Evolutionary conservation across 2,797 vertebrate species (phyloP).

Genomic region (Lepilemur septentrionalis): DNA sequence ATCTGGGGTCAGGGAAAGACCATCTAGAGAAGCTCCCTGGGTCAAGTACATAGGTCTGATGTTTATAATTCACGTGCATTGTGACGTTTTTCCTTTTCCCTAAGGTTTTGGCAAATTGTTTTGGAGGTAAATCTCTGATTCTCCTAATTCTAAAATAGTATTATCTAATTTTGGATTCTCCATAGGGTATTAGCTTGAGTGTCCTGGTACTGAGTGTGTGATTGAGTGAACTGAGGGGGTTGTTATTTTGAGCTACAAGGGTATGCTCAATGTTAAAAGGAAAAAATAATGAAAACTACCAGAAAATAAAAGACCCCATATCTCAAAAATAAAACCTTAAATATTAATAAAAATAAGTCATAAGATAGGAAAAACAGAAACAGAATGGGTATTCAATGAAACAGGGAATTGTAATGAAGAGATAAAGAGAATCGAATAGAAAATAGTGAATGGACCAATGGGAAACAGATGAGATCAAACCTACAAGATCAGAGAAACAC

Average conservation of each 20-base stretch:
- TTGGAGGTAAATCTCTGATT: not conserved
- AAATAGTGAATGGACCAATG: not conserved
- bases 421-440: not conserved
- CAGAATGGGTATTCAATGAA: not conserved
- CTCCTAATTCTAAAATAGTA: not conserved
- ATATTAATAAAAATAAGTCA: not conserved
- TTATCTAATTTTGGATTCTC: not conserved
- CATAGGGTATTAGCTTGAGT: not conserved
- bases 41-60: not conserved
- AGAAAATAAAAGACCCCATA: not conserved
- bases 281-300: not conserved
- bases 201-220: not conserved
- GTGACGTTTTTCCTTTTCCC: not conserved
- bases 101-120: not conserved
- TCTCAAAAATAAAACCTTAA: not conserved
- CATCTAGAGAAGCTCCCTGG: not conserved
- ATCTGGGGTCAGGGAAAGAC: not conserved
- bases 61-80: not conserved
- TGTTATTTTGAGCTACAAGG: not conserved
- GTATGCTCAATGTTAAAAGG: not conserved
- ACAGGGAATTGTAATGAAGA: not conserved
- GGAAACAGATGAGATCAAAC: not conserved
- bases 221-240: not conserved
- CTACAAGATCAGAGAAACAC: not conserved
- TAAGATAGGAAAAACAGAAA: not conserved